A percentile compares a stretch with the other conserved stretches of the same genome.
Evolutionary conservation across 2,797 vertebrate species (phyloP).

Genomic region (Lemur catta): DNA sequence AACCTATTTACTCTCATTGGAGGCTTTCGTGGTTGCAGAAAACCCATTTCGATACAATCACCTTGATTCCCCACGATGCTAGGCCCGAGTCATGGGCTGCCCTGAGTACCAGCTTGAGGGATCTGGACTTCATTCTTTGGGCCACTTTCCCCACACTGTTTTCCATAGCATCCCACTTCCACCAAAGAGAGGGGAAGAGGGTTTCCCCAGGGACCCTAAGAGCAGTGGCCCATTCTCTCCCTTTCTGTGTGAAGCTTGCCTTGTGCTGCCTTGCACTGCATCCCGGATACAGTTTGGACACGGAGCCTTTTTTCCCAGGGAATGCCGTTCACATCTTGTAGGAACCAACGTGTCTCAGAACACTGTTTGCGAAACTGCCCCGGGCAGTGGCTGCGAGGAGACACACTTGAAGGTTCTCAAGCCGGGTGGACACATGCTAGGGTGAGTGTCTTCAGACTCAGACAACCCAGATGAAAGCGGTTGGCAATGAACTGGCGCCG

Average conservation of each 20-base stretch:
- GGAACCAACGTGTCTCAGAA: not conserved
- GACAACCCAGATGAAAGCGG: not conserved
- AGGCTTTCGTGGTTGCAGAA: not conserved
- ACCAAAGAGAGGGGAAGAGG: not conserved
- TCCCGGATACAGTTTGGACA: not conserved
- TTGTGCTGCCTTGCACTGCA: not conserved
- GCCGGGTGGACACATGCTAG: not conserved
- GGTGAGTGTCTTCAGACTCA: not conserved
- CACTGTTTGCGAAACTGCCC: not conserved
- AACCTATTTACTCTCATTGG: not conserved
- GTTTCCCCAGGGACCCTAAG: not conserved
- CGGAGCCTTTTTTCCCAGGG: not conserved
- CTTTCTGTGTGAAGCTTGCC: accelerated
- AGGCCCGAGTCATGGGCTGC: too few relatives aligned
- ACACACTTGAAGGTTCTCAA: not conserved
- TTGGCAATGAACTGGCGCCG: too few relatives aligned
- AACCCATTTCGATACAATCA: not conserved
- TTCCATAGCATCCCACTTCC: not conserved
- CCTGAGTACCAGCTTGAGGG: too few relatives aligned
- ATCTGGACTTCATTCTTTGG: not conserved
- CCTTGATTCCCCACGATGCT: not conserved
- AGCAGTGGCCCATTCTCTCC: too few relatives aligned
- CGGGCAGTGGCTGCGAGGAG: not conserved
- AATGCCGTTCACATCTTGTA: not conserved
- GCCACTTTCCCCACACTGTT: not conserved